Evolutionary conservation across 2,888 invertebrate genomes (phyloP), one percentile per base, ranked within the genome.

Genomic region (Lumbricus terrestris): DNA sequence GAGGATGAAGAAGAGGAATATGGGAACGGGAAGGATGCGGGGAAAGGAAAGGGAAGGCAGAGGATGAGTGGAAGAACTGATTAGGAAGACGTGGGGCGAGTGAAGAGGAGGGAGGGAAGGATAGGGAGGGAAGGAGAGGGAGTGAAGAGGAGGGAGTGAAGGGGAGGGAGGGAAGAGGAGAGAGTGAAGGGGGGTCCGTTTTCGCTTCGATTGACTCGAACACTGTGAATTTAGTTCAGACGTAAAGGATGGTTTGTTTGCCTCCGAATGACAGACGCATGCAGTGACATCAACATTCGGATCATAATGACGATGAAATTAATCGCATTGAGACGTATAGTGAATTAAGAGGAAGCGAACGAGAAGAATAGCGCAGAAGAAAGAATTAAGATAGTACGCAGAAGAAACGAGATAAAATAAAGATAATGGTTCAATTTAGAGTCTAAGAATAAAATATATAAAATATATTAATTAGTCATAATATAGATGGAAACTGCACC

Each of bases 131-230:
- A 40, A 40, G 40, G 40, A 40, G 15, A 40, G 40, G 40, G 40
- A 40, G 15, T 6, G 40, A 6, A 40, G 40, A 40, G 40, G 40
- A 40, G 6, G 40, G 15, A 15, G 6, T 40, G 40, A 15, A 40
- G 40, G 40, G 40, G 40, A 40, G 15, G 40, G 40, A 40, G 40
- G 8, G 40, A 40, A 40, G 40, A n/a, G 40, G 40, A 11, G 40
- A 40, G 15, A 15, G 40, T 40, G 40, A 15, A 6, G 40, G 40
- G 40, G 47, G 47, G 47, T 8, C n/a, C 69, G n/a, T n/a, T 69
- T n/a, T 69, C 69, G 69, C 69, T 69, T 69, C 69, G n/a, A n/a
- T 69, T 69, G n/a, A 69, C n/a, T 69, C n/a, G 69, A 69, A 69
- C 69, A 69, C 69, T 69, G 69, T 69, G 69, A 69, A 69, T 69